These are phyloP conservation scores for Notospermus geniculatus DNA, from an alignment of 1,140 invertebrate genomes.

Conservation along the genomic window DNA sequence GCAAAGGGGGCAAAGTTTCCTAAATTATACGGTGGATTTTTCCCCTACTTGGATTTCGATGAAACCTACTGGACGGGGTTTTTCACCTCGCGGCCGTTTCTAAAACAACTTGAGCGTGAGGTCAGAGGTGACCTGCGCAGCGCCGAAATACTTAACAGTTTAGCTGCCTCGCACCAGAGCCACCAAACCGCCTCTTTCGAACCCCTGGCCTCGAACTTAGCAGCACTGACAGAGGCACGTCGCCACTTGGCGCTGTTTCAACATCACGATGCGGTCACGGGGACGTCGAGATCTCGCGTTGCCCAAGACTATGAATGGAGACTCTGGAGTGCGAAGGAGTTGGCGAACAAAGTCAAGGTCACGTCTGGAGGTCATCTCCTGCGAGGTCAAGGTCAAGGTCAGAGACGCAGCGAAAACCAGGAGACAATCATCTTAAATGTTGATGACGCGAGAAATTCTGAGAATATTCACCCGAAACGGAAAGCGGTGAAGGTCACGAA, in stretches of 20 bases:
- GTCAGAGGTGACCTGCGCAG: conserved; percentile 79
- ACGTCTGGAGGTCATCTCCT: not conserved
- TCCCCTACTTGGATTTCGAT: conserved; percentile 94
- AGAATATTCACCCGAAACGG: not conserved
- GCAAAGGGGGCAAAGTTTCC: conserved; percentile 43
- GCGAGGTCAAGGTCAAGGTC: not conserved
- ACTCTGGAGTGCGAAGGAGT: not conserved
- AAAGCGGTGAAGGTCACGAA: not conserved
- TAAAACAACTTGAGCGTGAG: conserved; percentile 82
- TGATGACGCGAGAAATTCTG: not conserved
- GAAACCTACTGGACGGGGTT: conserved; percentile 97
- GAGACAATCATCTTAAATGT: not conserved
- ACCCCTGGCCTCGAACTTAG: conserved; percentile 28
- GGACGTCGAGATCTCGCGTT: conserved; percentile 73
- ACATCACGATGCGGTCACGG: conserved; percentile 95
- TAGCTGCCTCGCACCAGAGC: conserved; percentile 70
- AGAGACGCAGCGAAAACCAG: not conserved
- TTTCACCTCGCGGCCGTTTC: conserved; percentile 88
- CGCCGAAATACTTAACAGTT: conserved; percentile 84
- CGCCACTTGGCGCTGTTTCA: conserved; percentile 79
- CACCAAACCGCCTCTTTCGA: conserved; percentile 19
- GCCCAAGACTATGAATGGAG: conserved; percentile 39
- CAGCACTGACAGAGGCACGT: conserved; percentile 36
- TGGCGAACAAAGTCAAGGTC: not conserved
- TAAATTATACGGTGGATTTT: conserved; percentile 77